A percentile compares a stretch with the other conserved stretches of the same genome.
These are phyloP conservation scores for Sebastes alutus DNA, from an alignment of 2,797 vertebrate genomes.

Conservation along the genomic window DNA sequence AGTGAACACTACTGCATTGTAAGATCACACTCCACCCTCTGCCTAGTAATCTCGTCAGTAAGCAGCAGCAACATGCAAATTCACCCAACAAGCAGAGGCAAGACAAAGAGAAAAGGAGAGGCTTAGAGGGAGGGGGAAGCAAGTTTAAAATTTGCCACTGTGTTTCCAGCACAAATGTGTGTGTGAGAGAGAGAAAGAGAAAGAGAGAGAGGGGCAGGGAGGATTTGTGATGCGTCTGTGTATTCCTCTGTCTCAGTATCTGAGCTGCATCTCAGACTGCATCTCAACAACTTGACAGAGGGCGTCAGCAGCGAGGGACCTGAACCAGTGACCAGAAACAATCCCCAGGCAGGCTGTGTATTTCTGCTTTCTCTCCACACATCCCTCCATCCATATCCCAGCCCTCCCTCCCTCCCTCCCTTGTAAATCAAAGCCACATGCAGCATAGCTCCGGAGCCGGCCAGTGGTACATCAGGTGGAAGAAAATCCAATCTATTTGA, in stretches of 20 bases:
- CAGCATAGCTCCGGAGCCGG: constrained; percentile 2
- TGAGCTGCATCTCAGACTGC: constrained; percentile 63
- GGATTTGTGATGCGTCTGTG: constrained; percentile 50
- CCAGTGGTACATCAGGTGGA: constrained; percentile 61
- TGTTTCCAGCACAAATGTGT: constrained; percentile 11
- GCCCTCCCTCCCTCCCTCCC: background rate
- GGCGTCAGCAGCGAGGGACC: constrained; percentile 58
- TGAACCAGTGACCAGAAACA: constrained; percentile 81
- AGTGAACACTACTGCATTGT: constrained; percentile 26
- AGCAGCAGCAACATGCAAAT: constrained; percentile 65
- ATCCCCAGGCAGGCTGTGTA: constrained; percentile 61
- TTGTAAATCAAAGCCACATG: constrained; percentile 56
- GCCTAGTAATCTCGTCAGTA: constrained; percentile 45
- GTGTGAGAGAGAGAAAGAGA: background rate
- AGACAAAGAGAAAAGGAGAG: constrained; percentile 30
- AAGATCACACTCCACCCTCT: constrained; percentile 32
- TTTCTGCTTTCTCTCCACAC: constrained; percentile 43
- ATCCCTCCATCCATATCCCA: background rate
- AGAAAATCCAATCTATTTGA: constrained; percentile 73
- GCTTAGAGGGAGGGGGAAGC: constrained; percentile 13
- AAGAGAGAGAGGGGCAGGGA: background rate
- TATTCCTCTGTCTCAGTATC: constrained; percentile 46
- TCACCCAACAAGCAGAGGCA: constrained; percentile 29
- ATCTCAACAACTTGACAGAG: constrained; percentile 75
- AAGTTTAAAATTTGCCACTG: constrained; percentile 8